phyloP scores from a whole-genome alignment of 2,113 vertebrate genomes.

The Isurus oxyrinchus region DNA sequence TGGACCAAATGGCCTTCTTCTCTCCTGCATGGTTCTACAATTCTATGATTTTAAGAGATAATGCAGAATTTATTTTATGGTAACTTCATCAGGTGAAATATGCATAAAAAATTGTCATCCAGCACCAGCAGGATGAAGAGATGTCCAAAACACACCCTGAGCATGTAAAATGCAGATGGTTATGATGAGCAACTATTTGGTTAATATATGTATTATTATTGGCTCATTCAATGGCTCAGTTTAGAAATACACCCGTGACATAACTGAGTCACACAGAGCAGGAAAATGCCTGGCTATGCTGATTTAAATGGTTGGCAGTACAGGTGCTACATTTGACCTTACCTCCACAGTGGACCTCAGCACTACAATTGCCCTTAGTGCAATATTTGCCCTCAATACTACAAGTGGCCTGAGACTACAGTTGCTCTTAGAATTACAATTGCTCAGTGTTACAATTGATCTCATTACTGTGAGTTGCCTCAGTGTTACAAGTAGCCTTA shows the following conservation, averaged over 20 bases:
- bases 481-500: background rate
- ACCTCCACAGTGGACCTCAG: background rate
- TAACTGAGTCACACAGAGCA: background rate
- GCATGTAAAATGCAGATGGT: background rate
- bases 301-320: background rate
- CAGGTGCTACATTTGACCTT: background rate
- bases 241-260: background rate
- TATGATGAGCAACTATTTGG: background rate
- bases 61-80: background rate
- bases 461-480: background rate
- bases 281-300: background rate
- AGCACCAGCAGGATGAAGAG: background rate
- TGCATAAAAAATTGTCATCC: background rate
- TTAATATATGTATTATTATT: background rate
- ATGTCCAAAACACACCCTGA: background rate
- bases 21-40: background rate
- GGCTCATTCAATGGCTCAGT: background rate
- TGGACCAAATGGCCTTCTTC: background rate
- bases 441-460: background rate
- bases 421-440: background rate
- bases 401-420: background rate
- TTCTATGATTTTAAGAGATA: background rate
- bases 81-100: background rate
- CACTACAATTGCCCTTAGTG: background rate
- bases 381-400: background rate